phyloP scores from a whole-genome alignment of 2,888 invertebrate species.

The Noctua fimbriata region DNA sequence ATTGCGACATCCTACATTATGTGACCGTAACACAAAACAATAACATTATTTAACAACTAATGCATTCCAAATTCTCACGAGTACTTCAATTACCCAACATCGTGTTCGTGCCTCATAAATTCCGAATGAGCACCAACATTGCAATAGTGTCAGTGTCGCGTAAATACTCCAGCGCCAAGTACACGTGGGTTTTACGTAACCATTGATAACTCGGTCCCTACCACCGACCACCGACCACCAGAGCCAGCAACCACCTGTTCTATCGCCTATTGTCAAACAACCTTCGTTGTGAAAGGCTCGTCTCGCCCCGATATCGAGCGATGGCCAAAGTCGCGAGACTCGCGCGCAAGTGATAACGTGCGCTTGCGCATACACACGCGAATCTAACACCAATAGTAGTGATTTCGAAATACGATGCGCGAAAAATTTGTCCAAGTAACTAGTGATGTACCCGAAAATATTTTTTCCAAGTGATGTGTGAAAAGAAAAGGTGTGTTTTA shows the following conservation, averaged over 20 bases:
- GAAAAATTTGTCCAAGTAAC: neutral
- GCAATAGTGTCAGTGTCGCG: conserved; percentile 50
- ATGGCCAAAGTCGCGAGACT: conserved; percentile 58
- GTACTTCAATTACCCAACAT: conserved; percentile 33
- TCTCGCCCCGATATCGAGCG: conserved; percentile 49
- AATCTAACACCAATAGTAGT: conserved; percentile 9
- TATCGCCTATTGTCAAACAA: conserved; percentile 51
- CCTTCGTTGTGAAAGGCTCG: conserved; percentile 67
- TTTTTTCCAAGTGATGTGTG: conserved; percentile 35
- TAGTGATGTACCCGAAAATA: conserved; percentile 20
- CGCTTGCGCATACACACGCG: conserved; percentile 3
- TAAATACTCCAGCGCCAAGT: conserved; percentile 25
- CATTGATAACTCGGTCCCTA: conserved; percentile 57
- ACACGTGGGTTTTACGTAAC: conserved; percentile 50
- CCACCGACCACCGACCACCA: conserved; percentile 11
- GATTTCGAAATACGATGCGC: conserved; percentile 41
- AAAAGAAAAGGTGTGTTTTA: conserved; percentile 46
- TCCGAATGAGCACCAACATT: conserved; percentile 6
- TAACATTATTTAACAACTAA: conserved; percentile 17
- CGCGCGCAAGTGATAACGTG: conserved; percentile 55
- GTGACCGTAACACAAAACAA: conserved; percentile 3
- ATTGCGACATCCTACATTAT: neutral
- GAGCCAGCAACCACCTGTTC: conserved; percentile 15
- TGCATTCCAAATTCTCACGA: conserved; percentile 2
- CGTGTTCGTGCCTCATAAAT: conserved; percentile 12